phyloP scores from a whole-genome alignment of 2,888 invertebrate species.

The Synergus japonicus region DNA sequence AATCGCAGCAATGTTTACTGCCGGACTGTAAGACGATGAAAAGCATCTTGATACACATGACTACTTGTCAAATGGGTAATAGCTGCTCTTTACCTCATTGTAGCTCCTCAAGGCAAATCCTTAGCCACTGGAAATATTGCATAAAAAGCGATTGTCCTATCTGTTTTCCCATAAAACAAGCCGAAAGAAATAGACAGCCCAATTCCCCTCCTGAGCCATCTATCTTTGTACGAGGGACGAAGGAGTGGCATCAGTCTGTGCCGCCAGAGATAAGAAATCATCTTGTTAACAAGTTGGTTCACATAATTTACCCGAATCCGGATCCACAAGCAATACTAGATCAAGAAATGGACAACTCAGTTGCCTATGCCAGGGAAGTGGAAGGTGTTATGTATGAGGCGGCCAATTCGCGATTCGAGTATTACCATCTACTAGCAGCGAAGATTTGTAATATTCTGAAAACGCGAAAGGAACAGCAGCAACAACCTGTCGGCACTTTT shows the following conservation, averaged over 20 bases:
- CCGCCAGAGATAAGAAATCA: conserved; percentile 98
- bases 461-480: conserved; percentile 88
- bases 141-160: conserved; percentile 97
- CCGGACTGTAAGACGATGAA: conserved; percentile 99
- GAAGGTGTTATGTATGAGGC: conserved; percentile 99
- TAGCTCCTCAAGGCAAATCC: conserved; percentile 98
- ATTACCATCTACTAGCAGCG: conserved; percentile 98
- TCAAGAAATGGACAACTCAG: conserved; percentile 97
- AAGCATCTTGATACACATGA: conserved; percentile 98
- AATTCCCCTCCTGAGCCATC: conserved; percentile 79
- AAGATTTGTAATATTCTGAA: conserved; percentile 99
- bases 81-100: conserved; percentile 96
- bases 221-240: conserved; percentile 89
- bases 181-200: conserved; percentile 85
- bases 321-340: conserved; percentile 98
- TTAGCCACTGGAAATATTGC: conserved; percentile 99
- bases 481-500: conserved; percentile 67
- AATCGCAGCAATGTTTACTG: conserved; percentile 91
- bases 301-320: conserved; percentile 99
- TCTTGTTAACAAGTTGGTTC: conserved; percentile 98
- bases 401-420: conserved; percentile 98
- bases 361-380: conserved; percentile 98
- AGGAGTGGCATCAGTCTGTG: conserved; percentile 98
- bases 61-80: conserved; percentile 95
- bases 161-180: conserved; percentile 97